Conservation (phyloP, 2,888 invertebrate genomes). For the Hyppa rectilinea region DNA sequence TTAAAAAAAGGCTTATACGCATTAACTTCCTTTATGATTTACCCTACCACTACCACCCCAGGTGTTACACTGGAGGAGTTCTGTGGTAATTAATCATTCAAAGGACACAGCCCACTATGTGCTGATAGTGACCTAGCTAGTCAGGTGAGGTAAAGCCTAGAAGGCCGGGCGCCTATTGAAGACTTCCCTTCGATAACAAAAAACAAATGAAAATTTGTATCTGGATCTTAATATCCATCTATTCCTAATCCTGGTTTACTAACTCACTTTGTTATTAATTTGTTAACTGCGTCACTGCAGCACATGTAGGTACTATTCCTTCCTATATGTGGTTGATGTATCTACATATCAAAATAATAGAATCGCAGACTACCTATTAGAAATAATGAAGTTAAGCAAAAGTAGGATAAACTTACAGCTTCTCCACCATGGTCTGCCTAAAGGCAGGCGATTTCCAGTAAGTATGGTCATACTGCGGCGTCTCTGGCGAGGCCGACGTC, state of each 20-base stretch:
- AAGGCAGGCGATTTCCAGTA: conserved; percentile 49
- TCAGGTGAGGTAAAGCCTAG: neutral
- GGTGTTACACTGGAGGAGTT: neutral
- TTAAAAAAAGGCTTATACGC: too few relatives aligned
- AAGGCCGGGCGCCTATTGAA: neutral
- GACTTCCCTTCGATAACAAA: neutral
- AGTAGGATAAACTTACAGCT: conserved; percentile 29
- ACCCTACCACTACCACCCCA: too few relatives aligned
- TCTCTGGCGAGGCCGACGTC: conserved; percentile 8
- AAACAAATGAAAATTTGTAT: too few relatives aligned
- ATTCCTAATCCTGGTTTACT: neutral
- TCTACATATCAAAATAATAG: too few relatives aligned
- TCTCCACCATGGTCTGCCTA: conserved; percentile 46
- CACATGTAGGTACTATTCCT: too few relatives aligned
- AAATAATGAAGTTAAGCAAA: too few relatives aligned
- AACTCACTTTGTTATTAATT: too few relatives aligned
- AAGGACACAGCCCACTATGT: neutral
- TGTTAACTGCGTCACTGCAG: too few relatives aligned
- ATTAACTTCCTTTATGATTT: too few relatives aligned
- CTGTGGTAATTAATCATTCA: neutral
- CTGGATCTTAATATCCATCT: neutral
- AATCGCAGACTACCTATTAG: too few relatives aligned
- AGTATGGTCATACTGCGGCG: conserved; percentile 25
- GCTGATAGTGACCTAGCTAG: neutral
- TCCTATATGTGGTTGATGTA: too few relatives aligned